Evolutionary conservation across 2,888 invertebrate genomes (phyloP), one percentile per base, ranked within the genome.

Genomic region (Diadegma fenestrale): DNA sequence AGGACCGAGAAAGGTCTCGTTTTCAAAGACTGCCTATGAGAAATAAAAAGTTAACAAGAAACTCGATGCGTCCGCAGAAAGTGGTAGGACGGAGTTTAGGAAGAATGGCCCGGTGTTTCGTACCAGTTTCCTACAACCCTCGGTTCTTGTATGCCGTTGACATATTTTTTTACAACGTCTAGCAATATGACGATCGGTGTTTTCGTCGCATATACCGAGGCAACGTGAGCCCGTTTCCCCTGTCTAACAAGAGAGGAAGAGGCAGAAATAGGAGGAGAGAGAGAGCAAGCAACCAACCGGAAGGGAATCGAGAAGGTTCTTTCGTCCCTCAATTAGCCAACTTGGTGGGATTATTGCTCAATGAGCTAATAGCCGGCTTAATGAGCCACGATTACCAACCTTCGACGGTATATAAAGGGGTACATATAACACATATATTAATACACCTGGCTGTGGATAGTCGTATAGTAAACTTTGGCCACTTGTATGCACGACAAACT

Each of bases 281-380:
- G 33, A 41, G 77, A 72, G 43, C 78, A 37, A 64, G 83, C 86
- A 85, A 82, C 87, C 83, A 88, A 90, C 88, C 90, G 91, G 91
- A 92, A 90, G 91, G 89, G 89, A 86, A 89, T 87, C 88, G 89
- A 89, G 89, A 85, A 87, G 90, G 79, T 79, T 71, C 79, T 72
- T 82, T 72, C 75, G 90, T 91, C 89, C 89, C 91, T 89, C 91
- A 92, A 92, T 92, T 91, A 92, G 88, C 89, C 91, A 88, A 89
- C 87, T 89, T 90, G 89, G 89, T 90, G 90, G 90, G 89, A 90
- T 92, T 92, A 92, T 92, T 92, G 91, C 91, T 91, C 92, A 92
- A 92, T 92, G 92, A 92, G 91, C 91, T 92, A 91, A 92, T 92
- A 90, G 89, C 75, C 84, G 87, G 89, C 88, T 89, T 92, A 92